Percentiles rank a stretch among this genome's conserved stretches.
Evolutionary conservation across 2,113 vertebrate species (phyloP).

Genomic region (Oreochromis niloticus): DNA sequence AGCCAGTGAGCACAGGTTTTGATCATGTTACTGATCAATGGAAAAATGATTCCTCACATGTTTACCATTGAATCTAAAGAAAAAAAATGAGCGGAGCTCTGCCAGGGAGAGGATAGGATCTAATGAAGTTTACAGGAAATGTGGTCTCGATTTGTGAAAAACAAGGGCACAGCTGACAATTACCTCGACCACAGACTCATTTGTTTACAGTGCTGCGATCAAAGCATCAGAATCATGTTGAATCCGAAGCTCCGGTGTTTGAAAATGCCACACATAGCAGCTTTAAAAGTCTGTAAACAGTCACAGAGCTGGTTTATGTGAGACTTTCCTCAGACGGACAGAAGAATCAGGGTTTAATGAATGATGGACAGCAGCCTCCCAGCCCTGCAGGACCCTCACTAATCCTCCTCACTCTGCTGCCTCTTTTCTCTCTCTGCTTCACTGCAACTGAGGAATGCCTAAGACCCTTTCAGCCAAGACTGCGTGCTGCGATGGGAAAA

Average conservation of each 20-base stretch:
- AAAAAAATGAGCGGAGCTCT: neutral
- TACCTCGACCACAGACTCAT: neutral
- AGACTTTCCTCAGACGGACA: neutral
- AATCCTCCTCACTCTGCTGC: neutral
- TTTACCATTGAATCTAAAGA: neutral
- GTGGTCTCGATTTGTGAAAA: neutral
- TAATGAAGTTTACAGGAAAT: neutral
- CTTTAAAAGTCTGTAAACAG: neutral
- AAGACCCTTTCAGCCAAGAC: neutral
- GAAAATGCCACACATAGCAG: neutral
- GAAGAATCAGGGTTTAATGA: neutral
- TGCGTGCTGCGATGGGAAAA: neutral
- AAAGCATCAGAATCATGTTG: neutral
- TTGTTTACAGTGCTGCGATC: neutral
- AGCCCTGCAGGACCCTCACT: neutral
- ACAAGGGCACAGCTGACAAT: neutral
- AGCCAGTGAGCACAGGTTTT: neutral
- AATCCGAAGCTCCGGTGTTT: neutral
- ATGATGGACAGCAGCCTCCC: neutral
- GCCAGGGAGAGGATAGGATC: neutral
- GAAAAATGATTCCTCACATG: neutral
- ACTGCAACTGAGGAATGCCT: constrained; percentile 20
- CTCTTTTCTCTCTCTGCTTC: constrained; percentile 10
- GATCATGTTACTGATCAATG: neutral
- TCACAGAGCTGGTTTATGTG: neutral